Conservation (phyloP, 2,797 vertebrate species). For the Antennarius maculatus region DNA sequence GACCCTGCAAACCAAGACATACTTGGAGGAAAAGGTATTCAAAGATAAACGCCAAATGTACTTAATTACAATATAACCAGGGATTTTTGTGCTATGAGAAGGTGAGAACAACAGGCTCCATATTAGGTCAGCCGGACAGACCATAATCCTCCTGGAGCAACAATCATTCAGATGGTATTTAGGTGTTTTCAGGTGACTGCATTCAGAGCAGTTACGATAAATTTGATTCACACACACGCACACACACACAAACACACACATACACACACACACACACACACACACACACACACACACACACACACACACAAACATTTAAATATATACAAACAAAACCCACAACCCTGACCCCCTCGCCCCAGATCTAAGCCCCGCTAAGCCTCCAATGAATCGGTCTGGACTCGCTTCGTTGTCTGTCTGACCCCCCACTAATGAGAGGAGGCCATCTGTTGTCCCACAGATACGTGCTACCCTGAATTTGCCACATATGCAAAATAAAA, state of each 20-base stretch:
- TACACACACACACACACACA: background rate
- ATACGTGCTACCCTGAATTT: slow-evolving; percentile 36
- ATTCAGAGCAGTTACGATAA: slow-evolving; percentile 42
- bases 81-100: background rate
- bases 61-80: background rate
- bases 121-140: slow-evolving; percentile 15
- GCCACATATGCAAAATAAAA: slow-evolving; percentile 55
- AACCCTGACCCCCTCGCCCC: slow-evolving; percentile 33
- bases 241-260: slow-evolving; percentile 1
- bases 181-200: slow-evolving; percentile 51
- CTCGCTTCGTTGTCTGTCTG: slow-evolving; percentile 71
- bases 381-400: slow-evolving; percentile 71
- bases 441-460: slow-evolving; percentile 72
- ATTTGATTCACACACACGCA: slow-evolving; percentile 15
- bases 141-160: slow-evolving; percentile 52
- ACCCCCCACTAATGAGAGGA: slow-evolving; percentile 63
- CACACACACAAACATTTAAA: background rate
- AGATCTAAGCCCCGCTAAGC: slow-evolving; percentile 73
- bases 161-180: slow-evolving; percentile 47
- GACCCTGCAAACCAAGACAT: slow-evolving; percentile 19
- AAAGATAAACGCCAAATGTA: slow-evolving; percentile 8
- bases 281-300: slow-evolving; percentile 4
- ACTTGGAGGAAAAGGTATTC: slow-evolving; percentile 31
- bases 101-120: background rate
- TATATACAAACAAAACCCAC: slow-evolving; percentile 8